phyloP scores from a whole-genome alignment of 2,797 vertebrate genomes.

The Austrolebias charrua region DNA sequence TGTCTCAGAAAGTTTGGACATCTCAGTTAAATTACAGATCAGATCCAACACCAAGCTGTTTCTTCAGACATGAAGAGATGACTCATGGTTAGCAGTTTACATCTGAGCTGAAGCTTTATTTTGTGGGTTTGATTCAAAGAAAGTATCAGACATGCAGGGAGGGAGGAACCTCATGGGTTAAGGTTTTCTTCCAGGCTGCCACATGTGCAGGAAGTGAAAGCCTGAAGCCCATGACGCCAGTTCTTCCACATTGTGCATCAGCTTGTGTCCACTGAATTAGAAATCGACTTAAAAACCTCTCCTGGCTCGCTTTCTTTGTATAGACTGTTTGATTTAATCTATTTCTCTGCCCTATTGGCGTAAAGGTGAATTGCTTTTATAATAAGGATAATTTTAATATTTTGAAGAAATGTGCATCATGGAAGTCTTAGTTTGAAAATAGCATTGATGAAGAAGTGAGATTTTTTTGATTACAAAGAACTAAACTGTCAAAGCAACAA shows the following conservation, averaged over 20 bases:
- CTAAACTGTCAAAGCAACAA: too few species aligned
- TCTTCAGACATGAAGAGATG: conserved; percentile 12
- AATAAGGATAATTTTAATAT: too few species aligned
- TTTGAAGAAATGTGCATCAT: too few species aligned
- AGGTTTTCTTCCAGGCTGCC: conserved; percentile 41
- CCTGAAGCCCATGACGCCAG: conserved; percentile 61
- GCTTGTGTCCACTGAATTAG: conserved; percentile 46
- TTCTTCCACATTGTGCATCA: conserved; percentile 28
- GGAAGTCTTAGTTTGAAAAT: too few species aligned
- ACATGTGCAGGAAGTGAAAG: conserved; percentile 79
- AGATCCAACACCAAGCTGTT: not conserved
- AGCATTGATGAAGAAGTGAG: too few species aligned
- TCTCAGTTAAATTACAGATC: not conserved
- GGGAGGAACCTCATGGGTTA: too few species aligned
- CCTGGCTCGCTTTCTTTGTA: not conserved
- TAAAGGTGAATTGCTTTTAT: not conserved
- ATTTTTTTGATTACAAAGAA: too few species aligned
- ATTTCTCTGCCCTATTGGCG: not conserved
- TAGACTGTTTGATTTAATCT: conserved; percentile 3
- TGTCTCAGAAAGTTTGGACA: not conserved
- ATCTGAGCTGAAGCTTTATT: conserved; percentile 26
- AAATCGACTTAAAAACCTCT: conserved; percentile 6
- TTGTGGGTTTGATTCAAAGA: conserved; percentile 33
- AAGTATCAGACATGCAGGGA: conserved; percentile 22
- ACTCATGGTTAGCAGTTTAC: conserved; percentile 11